Evolutionary conservation across 2,888 invertebrate species (phyloP).

Genomic region (Temnothorax rugatulus): DNA sequence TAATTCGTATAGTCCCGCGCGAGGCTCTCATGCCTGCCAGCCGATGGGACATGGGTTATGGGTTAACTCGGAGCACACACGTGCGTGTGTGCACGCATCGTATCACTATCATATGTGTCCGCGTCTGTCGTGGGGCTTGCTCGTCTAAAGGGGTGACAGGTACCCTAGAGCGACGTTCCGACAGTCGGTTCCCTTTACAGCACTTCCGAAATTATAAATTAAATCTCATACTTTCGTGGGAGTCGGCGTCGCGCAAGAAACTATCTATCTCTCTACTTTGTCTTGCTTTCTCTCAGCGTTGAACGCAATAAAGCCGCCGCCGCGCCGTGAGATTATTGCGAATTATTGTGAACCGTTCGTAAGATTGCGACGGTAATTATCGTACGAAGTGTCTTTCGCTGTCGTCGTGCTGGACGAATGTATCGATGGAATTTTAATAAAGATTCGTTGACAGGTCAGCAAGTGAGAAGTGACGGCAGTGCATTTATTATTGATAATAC

Average conservation of each 20-base stretch:
- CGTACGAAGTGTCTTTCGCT: not conserved
- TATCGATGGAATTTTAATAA: constrained; percentile 41
- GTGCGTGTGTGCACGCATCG: constrained; percentile 46
- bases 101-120: constrained; percentile 59
- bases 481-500: constrained; percentile 45
- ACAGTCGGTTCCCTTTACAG: constrained; percentile 72
- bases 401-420: not conserved
- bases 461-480: constrained; percentile 21
- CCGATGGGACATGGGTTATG: constrained; percentile 70
- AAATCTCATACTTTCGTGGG: constrained; percentile 77
- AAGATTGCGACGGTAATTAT: not conserved
- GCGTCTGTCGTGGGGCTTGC: constrained; percentile 70
- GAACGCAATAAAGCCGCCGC: constrained; percentile 5
- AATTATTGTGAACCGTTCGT: constrained; percentile 1
- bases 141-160: constrained; percentile 63
- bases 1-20: constrained; percentile 76
- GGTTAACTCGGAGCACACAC: constrained; percentile 58
- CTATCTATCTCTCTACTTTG: constrained; percentile 35
- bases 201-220: constrained; percentile 83
- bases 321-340: constrained; percentile 16
- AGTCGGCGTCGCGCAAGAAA: constrained; percentile 65
- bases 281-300: constrained; percentile 1
- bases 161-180: constrained; percentile 69
- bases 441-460: constrained; percentile 7
- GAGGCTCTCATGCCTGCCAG: constrained; percentile 72